phyloP scores from a whole-genome alignment of 2,113 vertebrate species.

The Mesoclemmys tuberculata region DNA sequence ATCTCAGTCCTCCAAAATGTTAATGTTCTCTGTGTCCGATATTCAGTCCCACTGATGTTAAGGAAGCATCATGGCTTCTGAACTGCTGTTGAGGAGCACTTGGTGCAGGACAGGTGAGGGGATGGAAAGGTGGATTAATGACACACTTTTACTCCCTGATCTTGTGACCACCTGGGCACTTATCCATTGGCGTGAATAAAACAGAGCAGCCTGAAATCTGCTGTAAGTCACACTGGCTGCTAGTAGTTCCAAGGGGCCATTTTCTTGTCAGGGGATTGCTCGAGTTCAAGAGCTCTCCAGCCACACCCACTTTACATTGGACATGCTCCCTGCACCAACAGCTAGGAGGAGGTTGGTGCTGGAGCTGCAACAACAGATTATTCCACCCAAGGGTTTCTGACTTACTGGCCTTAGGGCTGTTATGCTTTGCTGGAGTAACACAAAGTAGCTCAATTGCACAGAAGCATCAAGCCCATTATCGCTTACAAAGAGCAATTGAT shows the following conservation, averaged over 20 bases:
- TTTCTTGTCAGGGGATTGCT: neutral
- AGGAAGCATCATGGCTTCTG: neutral
- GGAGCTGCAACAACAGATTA: neutral
- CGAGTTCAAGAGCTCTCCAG: neutral
- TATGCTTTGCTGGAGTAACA: neutral
- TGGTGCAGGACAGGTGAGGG: fast-evolving
- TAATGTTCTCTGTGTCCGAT: neutral
- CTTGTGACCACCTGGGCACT: neutral
- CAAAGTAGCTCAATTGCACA: neutral
- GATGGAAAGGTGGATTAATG: neutral
- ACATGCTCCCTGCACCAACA: neutral
- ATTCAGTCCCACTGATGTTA: neutral
- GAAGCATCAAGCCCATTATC: neutral
- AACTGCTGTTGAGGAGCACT: fast-evolving
- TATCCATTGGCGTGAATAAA: fast-evolving
- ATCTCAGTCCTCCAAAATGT: neutral
- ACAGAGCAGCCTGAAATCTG: neutral
- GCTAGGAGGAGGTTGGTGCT: neutral
- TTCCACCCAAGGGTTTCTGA: neutral
- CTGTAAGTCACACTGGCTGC: neutral
- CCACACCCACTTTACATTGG: neutral
- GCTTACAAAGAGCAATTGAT: neutral
- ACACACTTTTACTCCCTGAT: neutral
- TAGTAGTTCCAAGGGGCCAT: neutral
- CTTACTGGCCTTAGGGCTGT: neutral